Conservation (phyloP, 2,113 vertebrate species). For the Hystrix brachyura region DNA sequence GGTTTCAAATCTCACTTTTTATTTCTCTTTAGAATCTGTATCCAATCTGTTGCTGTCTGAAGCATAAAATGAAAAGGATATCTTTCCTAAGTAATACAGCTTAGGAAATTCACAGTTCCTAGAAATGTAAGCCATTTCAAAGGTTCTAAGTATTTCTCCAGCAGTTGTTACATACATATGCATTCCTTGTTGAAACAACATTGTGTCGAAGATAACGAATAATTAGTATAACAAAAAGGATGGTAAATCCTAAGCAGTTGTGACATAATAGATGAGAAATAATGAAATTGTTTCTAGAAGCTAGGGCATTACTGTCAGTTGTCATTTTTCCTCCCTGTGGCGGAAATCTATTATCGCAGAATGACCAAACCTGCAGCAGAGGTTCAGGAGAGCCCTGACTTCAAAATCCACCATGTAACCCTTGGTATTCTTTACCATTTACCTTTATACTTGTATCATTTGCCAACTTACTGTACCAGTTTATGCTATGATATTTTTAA, state of each 20-base stretch:
- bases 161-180: neutral
- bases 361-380: neutral
- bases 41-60: neutral
- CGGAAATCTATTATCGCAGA: neutral
- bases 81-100: neutral
- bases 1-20: neutral
- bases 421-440: neutral
- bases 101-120: neutral
- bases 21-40: constrained; percentile 8
- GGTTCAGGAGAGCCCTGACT: neutral
- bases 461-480: neutral
- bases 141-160: neutral
- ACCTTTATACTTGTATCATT: neutral
- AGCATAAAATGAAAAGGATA: neutral
- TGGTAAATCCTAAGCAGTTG: neutral
- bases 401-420: neutral
- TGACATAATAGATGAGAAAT: neutral
- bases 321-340: too few relatives aligned
- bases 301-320: neutral
- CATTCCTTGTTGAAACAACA: neutral
- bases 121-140: neutral
- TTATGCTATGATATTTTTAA: too few relatives aligned
- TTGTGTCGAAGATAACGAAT: neutral
- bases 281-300: neutral
- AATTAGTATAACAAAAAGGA: neutral